A percentile compares a stretch with the other conserved stretches of the same genome.
These are phyloP conservation scores for Thelaira solivaga DNA, from an alignment of 2,888 invertebrate genomes.

Conservation along the genomic window DNA sequence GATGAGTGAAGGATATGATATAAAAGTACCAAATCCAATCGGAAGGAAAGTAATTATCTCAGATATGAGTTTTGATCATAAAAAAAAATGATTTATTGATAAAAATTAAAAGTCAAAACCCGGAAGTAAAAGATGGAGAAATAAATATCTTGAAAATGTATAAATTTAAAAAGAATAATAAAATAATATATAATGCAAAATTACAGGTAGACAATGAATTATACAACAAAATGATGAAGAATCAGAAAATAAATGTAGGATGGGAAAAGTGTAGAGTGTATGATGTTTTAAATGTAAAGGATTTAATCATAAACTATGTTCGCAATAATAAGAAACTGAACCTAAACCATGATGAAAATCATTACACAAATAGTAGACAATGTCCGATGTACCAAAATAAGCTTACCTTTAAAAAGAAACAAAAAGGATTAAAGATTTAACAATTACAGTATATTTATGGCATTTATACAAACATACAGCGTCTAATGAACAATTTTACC, in stretches of 20 bases:
- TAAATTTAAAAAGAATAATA: not conserved
- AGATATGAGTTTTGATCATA: not conserved
- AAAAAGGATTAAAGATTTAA: not conserved
- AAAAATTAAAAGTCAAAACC: too few relatives aligned
- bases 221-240: not conserved
- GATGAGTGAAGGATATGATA: not conserved
- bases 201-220: too few relatives aligned
- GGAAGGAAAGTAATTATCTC: not conserved
- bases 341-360: slow-evolving; percentile 22
- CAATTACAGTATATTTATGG: not conserved
- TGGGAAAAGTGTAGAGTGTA: not conserved
- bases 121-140: too few relatives aligned
- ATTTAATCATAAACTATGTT: slow-evolving; percentile 14
- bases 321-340: not conserved
- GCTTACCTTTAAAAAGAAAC: not conserved
- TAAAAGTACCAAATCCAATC: not conserved
- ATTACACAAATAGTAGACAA: not conserved
- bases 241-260: not conserved
- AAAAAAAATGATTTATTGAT: not conserved
- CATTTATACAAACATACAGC: not conserved
- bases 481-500: not conserved
- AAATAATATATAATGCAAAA: not conserved
- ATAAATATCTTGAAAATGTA: too few relatives aligned
- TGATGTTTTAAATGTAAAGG: too few relatives aligned
- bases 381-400: slow-evolving; percentile 19